These are phyloP conservation scores for Dromiciops gliroides DNA, from an alignment of 2,113 vertebrate genomes.

Conservation along the genomic window DNA sequence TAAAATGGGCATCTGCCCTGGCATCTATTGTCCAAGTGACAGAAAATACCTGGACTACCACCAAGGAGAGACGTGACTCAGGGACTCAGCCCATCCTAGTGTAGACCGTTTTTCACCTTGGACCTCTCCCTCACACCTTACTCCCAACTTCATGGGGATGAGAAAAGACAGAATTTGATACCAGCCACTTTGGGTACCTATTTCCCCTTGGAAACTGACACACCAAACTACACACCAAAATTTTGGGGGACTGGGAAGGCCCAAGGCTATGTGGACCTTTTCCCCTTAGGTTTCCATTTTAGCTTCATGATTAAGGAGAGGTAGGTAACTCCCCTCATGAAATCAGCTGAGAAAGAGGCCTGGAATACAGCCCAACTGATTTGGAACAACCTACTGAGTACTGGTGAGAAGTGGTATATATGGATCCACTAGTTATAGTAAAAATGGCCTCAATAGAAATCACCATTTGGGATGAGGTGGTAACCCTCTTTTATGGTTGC, in stretches of 20 bases:
- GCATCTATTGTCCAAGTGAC: neutral
- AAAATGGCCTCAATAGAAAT: neutral
- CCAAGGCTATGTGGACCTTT: neutral
- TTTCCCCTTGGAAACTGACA: neutral
- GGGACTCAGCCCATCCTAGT: neutral
- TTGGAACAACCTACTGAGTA: neutral
- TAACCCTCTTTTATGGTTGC: neutral
- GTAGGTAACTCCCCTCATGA: neutral
- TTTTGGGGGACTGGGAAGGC: neutral
- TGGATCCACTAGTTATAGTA: neutral
- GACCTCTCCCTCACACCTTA: neutral
- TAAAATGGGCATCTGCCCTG: neutral
- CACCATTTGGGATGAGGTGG: neutral
- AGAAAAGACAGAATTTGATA: neutral
- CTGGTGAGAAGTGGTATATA: neutral
- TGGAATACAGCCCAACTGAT: neutral
- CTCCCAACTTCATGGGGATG: neutral
- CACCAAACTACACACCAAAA: neutral
- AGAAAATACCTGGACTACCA: neutral
- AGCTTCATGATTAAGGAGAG: neutral
- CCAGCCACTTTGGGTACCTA: neutral
- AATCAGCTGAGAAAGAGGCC: neutral
- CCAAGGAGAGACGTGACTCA: neutral
- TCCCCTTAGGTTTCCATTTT: neutral
- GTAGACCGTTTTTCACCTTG: neutral